Conservation (phyloP, 23 tunicate species). For the Trididemnum nubilum region DNA sequence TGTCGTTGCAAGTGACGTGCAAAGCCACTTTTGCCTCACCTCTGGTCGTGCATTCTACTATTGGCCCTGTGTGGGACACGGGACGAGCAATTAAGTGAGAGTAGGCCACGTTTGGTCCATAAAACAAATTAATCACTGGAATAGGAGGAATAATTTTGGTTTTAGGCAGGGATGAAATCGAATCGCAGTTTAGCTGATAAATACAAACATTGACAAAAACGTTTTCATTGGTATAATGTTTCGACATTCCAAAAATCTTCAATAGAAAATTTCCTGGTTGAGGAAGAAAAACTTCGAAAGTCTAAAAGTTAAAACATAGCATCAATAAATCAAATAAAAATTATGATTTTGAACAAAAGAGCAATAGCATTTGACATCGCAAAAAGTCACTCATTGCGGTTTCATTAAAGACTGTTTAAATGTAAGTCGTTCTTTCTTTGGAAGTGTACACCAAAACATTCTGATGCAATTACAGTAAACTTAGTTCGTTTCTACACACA, state of each 20-base stretch:
- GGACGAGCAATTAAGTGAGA: constrained; percentile 9
- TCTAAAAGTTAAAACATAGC: constrained; percentile 27
- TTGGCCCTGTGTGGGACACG: constrained; percentile 45
- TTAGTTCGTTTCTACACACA: no score
- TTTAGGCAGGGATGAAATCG: not conserved
- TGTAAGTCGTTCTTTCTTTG: no score
- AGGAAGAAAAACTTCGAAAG: constrained; percentile 53
- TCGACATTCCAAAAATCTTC: constrained; percentile 59
- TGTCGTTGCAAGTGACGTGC: not conserved
- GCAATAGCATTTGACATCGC: no score
- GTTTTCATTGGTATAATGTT: constrained; percentile 48
- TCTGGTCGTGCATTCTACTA: constrained; percentile 50
- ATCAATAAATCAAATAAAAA: no score
- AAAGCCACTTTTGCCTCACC: constrained; percentile 68
- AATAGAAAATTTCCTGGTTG: constrained; percentile 50
- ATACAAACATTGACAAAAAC: constrained; percentile 50
- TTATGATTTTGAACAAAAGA: no score
- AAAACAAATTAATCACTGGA: constrained; percentile 33
- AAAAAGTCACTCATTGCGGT: no score
- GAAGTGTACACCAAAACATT: no score
- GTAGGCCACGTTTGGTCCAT: constrained; percentile 34
- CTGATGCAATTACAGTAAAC: no score
- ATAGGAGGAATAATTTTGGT: constrained; percentile 39
- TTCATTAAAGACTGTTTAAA: no score
- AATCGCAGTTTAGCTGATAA: constrained; percentile 50